Evolutionary conservation across 2,113 vertebrate genomes (phyloP).

Genomic region (Nerophis lumbriciformis): DNA sequence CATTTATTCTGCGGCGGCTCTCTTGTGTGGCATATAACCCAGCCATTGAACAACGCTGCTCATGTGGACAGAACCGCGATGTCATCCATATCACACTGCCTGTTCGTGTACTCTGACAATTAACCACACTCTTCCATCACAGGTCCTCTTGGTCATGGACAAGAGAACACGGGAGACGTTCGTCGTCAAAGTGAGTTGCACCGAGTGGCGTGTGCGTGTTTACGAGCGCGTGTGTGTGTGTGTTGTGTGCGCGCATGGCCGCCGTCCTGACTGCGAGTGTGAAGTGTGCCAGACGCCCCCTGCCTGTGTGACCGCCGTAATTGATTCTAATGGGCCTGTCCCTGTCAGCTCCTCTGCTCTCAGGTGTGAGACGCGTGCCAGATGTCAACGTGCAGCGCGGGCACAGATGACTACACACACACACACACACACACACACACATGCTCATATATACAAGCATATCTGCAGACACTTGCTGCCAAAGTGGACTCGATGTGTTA

Average conservation of each 20-base stretch:
- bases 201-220: slow-evolving; percentile 16
- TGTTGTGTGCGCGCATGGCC: slow-evolving; percentile 2
- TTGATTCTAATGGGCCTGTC: slow-evolving; percentile 93
- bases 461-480: slow-evolving; percentile 13
- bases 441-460: slow-evolving; percentile 12
- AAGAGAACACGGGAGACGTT: slow-evolving; percentile 94
- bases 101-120: slow-evolving; percentile 28
- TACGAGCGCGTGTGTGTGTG: neutral
- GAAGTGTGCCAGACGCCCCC: slow-evolving; percentile 58
- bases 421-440: slow-evolving; percentile 6
- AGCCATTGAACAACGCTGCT: slow-evolving; percentile 24
- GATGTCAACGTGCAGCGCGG: slow-evolving; percentile 84
- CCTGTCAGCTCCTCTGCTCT: slow-evolving; percentile 90
- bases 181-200: slow-evolving; percentile 88
- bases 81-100: slow-evolving; percentile 31
- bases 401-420: slow-evolving; percentile 78
- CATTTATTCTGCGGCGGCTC: slow-evolving; percentile 41
- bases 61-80: slow-evolving; percentile 29
- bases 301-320: slow-evolving; percentile 82
- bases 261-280: slow-evolving; percentile 41
- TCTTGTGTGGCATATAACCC: slow-evolving; percentile 26
- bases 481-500: slow-evolving; percentile 79
- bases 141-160: slow-evolving; percentile 98
- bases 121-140: slow-evolving; percentile 52
- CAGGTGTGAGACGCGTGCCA: slow-evolving; percentile 89